Base-by-base conservation (phyloP, 2,113 vertebrate species). In the Oostethus manadensis region DNA sequence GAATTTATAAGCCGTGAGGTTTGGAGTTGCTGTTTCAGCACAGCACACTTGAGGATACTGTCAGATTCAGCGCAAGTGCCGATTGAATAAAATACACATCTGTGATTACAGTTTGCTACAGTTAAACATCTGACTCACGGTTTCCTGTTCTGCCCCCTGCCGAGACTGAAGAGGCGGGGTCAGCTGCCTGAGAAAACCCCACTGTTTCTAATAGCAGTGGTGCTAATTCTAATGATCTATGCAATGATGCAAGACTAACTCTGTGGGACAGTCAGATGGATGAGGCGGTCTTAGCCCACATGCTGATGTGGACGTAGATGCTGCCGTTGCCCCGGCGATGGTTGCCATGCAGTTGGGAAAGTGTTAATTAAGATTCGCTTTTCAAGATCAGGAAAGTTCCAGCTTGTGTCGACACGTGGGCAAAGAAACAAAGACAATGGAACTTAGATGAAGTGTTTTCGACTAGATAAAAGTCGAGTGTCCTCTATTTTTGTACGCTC, bases 321-420 rank as follows among this genome's bases (percentile, higher is more conserved):
- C 66, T 73, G 75, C 72, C 59, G 66, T 83, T 85, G 69, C 82
- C 72, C n/a, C 45, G 62, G 83, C 47, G 51, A 78, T 61, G 42
- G 90, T 90, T 88, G 82, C 86, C 80, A 85, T 75, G 89, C 76
- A 85, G 84, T 78, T 11, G 58, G 64, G 53, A 71, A 73, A 80
- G 76, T 73, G 68, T 60, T 82, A 73, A 84, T 84, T 84, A 83
- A 76, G 62, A 71, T 10, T 14, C 2, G 20, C 21, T 14, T 55
- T 70, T 62, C 47, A 64, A 62, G 17, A 44, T 8, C 11, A 50
- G 49, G 55, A 60, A 76, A 79, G 66, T 63, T 58, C 17, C 67
- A 61, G 47, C 21, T 60, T 44, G 42, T 29, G 21, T 51, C 18
- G 46, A 43, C 1, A 22, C 23, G 15, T 44, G 29, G 51, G 29